Conservation (phyloP, 2,113 vertebrate genomes). For the Vulpes vulpes region DNA sequence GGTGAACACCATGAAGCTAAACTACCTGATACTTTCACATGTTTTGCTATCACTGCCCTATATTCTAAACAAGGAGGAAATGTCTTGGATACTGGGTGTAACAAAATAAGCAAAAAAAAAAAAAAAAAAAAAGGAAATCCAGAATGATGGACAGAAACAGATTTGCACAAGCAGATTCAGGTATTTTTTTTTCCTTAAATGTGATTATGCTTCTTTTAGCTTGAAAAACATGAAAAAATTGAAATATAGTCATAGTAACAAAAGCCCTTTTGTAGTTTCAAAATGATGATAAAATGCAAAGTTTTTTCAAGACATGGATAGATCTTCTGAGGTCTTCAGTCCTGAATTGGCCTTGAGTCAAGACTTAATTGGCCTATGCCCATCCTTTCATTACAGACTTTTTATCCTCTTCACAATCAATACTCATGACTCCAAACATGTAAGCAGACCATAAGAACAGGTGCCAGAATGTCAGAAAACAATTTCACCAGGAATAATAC, state of each 20-base stretch:
- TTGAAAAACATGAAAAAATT: not conserved
- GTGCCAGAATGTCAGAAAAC: not conserved
- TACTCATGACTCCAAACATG: not conserved
- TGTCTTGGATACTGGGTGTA: not conserved
- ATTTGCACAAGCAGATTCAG: not conserved
- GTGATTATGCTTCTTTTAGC: not conserved
- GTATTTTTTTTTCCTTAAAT: not conserved
- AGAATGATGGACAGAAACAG: not conserved
- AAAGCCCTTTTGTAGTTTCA: not conserved
- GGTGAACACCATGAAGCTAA: not conserved
- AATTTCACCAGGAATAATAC: not conserved
- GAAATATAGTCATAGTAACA: not conserved
- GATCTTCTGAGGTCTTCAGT: not conserved
- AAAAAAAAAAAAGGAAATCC: not conserved
- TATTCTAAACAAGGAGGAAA: not conserved
- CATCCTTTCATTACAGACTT: not conserved
- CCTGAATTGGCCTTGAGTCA: fast-evolving
- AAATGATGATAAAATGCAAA: not conserved
- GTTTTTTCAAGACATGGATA: not conserved
- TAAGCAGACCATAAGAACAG: not conserved
- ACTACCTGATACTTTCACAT: not conserved
- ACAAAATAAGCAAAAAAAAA: not conserved
- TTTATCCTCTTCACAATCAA: not conserved
- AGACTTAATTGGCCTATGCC: not conserved
- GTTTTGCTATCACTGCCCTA: not conserved